phyloP scores from a whole-genome alignment of 1,140 invertebrate genomes.

The Aphis craccivora region DNA sequence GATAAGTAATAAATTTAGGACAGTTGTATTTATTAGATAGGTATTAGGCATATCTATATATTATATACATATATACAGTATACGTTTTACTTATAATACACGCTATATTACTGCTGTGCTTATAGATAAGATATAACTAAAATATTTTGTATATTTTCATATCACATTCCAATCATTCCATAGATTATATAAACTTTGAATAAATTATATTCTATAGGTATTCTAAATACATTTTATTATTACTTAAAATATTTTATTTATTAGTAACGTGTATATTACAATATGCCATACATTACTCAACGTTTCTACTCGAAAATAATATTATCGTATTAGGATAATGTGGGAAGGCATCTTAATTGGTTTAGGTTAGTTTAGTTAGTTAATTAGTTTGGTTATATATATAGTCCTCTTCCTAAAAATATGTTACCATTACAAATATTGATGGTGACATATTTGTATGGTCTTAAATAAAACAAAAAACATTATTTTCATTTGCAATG shows the following conservation, averaged over 20 bases:
- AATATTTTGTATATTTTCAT: background rate
- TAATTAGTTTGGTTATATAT: background rate
- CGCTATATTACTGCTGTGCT: background rate
- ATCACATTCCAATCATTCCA: background rate
- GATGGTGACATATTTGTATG: background rate
- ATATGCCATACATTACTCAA: too few species aligned
- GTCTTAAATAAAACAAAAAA: too few species aligned
- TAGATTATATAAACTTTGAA: background rate
- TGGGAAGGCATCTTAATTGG: background rate
- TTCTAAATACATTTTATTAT: background rate
- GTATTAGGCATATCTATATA: background rate
- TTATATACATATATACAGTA: too few species aligned
- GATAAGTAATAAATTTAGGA: background rate
- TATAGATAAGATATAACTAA: background rate
- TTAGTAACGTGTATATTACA: too few species aligned
- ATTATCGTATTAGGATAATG: background rate
- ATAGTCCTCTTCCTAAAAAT: background rate
- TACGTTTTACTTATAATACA: background rate
- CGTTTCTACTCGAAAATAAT: background rate
- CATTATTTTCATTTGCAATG: too few species aligned
- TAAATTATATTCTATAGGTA: background rate
- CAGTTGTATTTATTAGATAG: background rate
- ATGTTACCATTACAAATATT: background rate
- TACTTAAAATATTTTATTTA: background rate
- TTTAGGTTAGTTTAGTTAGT: background rate